Evolutionary conservation across 2,888 invertebrate genomes (phyloP).

Genomic region (Electrophaes corylata): DNA sequence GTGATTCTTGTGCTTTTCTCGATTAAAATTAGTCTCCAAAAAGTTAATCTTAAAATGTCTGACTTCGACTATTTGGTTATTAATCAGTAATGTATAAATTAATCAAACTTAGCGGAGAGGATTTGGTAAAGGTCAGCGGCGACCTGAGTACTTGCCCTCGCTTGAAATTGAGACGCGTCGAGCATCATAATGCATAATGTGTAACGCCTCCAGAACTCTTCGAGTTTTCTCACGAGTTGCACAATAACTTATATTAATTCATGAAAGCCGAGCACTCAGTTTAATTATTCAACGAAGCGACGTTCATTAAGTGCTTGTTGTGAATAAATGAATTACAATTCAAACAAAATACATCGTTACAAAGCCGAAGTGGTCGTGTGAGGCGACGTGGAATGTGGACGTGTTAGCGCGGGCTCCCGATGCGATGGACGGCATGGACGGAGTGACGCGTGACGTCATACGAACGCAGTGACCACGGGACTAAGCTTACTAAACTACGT

Average conservation of each 20-base stretch:
- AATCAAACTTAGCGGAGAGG: too few species aligned
- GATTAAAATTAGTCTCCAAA: too few species aligned
- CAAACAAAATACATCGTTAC: constrained; percentile 39
- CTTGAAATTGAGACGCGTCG: background rate
- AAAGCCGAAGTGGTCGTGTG: background rate
- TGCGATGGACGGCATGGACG: background rate
- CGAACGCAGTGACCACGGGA: background rate
- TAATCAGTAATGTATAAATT: too few species aligned
- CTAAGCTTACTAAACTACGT: too few species aligned
- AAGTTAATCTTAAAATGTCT: too few species aligned
- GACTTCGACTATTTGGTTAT: too few species aligned
- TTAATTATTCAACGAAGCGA: constrained; percentile 46
- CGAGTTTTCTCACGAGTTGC: constrained; percentile 25
- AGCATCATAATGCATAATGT: constrained; percentile 23
- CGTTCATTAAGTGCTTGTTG: constrained; percentile 48
- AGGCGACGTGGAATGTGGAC: background rate
- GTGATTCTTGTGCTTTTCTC: too few species aligned
- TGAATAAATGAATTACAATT: constrained; percentile 50
- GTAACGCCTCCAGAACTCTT: constrained; percentile 20
- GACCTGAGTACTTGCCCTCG: background rate
- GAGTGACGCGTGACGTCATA: background rate
- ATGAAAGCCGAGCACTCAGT: constrained; percentile 21
- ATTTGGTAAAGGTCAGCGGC: background rate
- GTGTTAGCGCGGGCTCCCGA: background rate
- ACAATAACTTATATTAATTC: constrained; percentile 35